These are phyloP conservation scores for Patagioenas fasciata DNA, from an alignment of 2,113 vertebrate species.

Conservation along the genomic window DNA sequence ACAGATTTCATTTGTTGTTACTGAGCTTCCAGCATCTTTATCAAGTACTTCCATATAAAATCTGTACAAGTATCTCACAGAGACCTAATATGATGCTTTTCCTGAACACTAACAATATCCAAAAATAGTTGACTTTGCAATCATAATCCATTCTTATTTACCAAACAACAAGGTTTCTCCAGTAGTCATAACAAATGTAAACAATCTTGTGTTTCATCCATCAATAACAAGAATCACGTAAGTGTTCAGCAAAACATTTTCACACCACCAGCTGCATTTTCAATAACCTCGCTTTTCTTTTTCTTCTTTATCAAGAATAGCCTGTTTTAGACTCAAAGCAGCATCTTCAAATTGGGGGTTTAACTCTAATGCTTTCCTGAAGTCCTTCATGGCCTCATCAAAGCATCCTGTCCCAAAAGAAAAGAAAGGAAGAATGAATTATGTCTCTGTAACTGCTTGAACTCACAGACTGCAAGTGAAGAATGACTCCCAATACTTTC, in stretches of 20 bases:
- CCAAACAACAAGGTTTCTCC: neutral
- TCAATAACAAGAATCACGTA: neutral
- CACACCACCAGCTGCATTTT: neutral
- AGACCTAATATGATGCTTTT: neutral
- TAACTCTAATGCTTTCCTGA: constrained; percentile 85
- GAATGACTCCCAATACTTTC: neutral
- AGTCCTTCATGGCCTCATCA: constrained; percentile 88
- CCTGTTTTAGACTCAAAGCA: constrained; percentile 86
- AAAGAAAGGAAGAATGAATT: neutral
- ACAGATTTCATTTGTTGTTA: neutral
- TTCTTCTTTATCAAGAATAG: constrained; percentile 85
- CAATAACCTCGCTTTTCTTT: constrained; percentile 81
- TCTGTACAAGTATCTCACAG: neutral
- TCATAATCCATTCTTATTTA: neutral
- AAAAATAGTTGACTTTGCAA: neutral
- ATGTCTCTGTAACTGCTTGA: neutral
- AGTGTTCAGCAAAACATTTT: neutral
- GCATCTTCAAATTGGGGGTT: constrained; percentile 92
- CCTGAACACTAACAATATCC: neutral
- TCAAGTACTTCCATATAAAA: neutral
- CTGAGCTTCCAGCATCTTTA: neutral
- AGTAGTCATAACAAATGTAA: neutral
- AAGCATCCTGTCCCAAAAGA: constrained; percentile 82
- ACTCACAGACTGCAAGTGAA: neutral
- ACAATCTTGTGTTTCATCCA: neutral